phyloP scores from a whole-genome alignment of 2,888 invertebrate genomes.

The Cryptocephalus moraei region DNA sequence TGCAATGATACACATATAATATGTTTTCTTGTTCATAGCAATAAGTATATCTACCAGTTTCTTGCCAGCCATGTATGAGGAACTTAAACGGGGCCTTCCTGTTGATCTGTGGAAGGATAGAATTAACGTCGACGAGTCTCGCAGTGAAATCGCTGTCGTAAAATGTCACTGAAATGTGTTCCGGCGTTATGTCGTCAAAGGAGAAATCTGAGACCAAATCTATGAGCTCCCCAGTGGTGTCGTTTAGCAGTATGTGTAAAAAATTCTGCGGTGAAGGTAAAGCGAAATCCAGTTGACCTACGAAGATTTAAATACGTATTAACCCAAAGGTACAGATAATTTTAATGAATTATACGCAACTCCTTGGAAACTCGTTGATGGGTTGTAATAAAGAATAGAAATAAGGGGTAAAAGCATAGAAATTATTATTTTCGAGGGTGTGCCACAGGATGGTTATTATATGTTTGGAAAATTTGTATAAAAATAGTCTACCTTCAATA shows the following conservation, averaged over 20 bases:
- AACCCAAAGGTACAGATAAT: no score
- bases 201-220: constrained; percentile 10
- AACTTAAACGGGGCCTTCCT: constrained; percentile 15
- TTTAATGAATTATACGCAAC: no score
- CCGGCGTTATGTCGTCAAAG: constrained; percentile 10
- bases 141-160: constrained; percentile 7
- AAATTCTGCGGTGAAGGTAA: constrained; percentile 9
- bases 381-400: no score
- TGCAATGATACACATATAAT: constrained; percentile 1
- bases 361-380: no score
- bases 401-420: no score
- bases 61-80: constrained; percentile 19
- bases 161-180: constrained; percentile 10
- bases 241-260: constrained; percentile 11
- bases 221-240: constrained; percentile 8
- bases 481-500: no score
- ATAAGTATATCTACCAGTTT: constrained; percentile 7
- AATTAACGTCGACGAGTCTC: constrained; percentile 2
- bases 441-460: no score
- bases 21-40: constrained; percentile 2
- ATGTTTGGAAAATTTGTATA: no score
- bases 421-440: no score
- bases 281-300: no score
- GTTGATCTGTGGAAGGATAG: constrained; percentile 5
- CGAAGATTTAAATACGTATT: no score